Conservation (phyloP, 2,113 vertebrate species). For the Eretmodus cyanostictus region DNA sequence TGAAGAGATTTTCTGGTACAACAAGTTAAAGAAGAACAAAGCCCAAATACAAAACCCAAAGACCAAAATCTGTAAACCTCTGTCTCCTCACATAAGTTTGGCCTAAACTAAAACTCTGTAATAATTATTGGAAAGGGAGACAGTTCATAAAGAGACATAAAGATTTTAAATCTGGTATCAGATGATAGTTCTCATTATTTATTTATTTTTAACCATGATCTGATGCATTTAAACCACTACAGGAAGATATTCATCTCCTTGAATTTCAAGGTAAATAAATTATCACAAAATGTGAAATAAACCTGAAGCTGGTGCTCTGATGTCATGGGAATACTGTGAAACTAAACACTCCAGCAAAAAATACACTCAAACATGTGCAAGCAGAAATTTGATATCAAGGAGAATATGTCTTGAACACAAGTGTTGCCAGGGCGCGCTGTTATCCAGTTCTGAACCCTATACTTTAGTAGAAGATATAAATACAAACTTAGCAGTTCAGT, state of each 20-base stretch:
- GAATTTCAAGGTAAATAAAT: neutral
- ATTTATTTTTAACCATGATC: neutral
- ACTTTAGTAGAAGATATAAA: neutral
- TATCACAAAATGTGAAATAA: neutral
- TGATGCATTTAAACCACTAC: neutral
- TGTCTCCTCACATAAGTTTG: neutral
- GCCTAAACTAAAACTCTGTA: neutral
- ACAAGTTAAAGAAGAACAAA: conserved; percentile 54
- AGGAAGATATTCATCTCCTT: too few species aligned
- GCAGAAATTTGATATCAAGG: neutral
- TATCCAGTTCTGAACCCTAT: neutral
- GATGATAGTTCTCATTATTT: neutral
- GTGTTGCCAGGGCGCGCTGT: neutral
- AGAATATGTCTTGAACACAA: neutral
- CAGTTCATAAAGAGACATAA: neutral
- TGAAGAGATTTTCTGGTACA: conserved; percentile 83
- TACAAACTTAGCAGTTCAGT: neutral
- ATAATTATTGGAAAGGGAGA: neutral
- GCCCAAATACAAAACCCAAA: neutral
- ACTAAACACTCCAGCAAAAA: neutral
- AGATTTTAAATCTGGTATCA: neutral
- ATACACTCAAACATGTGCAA: neutral
- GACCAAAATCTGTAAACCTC: neutral
- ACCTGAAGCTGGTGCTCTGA: neutral
- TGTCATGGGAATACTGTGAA: neutral